Evolutionary conservation across 2,797 vertebrate species (phyloP).

Genomic region (Steatocranus sp.): DNA sequence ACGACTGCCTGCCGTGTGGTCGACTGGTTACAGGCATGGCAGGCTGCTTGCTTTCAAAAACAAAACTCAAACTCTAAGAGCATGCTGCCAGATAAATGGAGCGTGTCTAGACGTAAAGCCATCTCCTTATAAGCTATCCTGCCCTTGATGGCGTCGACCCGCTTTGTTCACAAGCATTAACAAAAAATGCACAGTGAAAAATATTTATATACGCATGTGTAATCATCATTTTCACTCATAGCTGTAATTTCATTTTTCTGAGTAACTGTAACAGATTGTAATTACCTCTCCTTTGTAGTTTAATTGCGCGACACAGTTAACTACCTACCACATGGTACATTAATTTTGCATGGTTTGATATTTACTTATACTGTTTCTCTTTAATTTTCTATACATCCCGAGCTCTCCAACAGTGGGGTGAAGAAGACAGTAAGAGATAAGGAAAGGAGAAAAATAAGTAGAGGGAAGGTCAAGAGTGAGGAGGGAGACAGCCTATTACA

Average conservation of each 20-base stretch:
- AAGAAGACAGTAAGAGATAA: slow-evolving; percentile 24
- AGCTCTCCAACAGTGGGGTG: not conserved
- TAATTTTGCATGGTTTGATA: not conserved
- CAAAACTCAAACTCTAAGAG: not conserved
- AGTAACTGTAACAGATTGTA: not conserved
- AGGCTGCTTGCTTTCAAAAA: not conserved
- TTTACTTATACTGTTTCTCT: not conserved
- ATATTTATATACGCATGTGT: not conserved
- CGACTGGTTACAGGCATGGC: not conserved
- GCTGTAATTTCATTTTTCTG: not conserved
- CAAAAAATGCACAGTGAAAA: not conserved
- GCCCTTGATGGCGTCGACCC: not conserved
- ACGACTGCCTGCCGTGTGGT: not conserved
- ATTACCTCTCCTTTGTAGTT: not conserved
- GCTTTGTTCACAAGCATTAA: not conserved
- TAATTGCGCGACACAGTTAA: not conserved
- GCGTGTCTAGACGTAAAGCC: not conserved
- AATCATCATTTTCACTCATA: not conserved
- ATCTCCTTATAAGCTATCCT: not conserved
- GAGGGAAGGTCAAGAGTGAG: slow-evolving; percentile 50
- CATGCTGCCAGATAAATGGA: not conserved
- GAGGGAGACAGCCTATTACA: slow-evolving; percentile 30
- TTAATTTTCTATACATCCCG: slow-evolving; percentile 10
- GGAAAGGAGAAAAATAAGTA: slow-evolving; percentile 17
- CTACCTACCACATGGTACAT: not conserved